Base-by-base conservation (phyloP, 2,113 vertebrate species). In the Gorsachius goisagi region DNA sequence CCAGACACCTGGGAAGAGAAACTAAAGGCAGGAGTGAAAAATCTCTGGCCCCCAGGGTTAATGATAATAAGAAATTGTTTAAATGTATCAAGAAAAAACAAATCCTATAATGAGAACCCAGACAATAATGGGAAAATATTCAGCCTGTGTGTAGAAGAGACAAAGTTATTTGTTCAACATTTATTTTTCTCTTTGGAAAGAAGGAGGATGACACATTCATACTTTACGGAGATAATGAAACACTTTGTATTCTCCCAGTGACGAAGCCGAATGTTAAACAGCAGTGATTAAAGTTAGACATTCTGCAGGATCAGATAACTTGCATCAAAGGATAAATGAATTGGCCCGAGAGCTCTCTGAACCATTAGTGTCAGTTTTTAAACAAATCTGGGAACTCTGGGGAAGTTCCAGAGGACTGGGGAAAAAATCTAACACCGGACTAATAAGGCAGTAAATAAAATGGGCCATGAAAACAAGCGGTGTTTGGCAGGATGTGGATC, bases 301-400 rank as follows among this genome's bases (percentile, higher is more conserved):
- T 95, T 96, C 88, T 96, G 85, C 94, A 97, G 92, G 86, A 97
- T 97, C 96, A 94, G 94, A 97, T 96, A 97, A 85, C 93, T 92
- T 49, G 44, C 95, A 96, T 95, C 92, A 96, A 96, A 96, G 94
- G 73, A 92, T 92, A 95, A 97, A 97, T 68, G 94, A 95, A 97
- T 90, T 93, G 73, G 90, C 69, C 62, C 3, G 2, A 92, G 90
- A 93, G 84, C 76, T 92, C 89, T 97, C 90, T 73, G 89, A 96
- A 89, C 76, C 88, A 87, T 95, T 94, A 95, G 88, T 89, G 94
- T 73, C 1, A 1, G 81, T 92, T 93, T 94, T 96, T 93, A 87
- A 96, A 97, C 85, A 94, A 93, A 93, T 92, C 88, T 92, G 90
- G 92, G 89, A 85, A 96, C 60, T 85, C 90, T 97, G 88, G 64